Percentiles rank a stretch among this genome's conserved stretches.
These are phyloP conservation scores for Ectemnius cavifrons DNA, from an alignment of 2,888 invertebrate genomes.

Conservation along the genomic window DNA sequence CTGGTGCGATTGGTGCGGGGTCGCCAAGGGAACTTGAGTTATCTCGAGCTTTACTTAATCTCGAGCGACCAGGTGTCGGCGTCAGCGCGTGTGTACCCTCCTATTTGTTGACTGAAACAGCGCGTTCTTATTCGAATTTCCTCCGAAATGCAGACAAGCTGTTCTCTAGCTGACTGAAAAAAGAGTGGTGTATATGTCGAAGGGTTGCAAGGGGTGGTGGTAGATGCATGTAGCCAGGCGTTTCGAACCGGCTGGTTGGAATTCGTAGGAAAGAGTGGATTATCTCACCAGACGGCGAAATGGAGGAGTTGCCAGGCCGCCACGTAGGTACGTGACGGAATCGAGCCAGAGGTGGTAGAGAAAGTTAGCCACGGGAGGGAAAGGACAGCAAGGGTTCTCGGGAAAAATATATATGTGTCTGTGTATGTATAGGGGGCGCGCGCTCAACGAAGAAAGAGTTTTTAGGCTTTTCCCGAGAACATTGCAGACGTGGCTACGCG, in stretches of 20 bases:
- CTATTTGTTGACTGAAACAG: too few relatives aligned
- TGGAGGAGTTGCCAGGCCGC: conserved; percentile 67
- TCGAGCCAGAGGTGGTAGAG: conserved; percentile 42
- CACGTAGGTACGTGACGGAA: conserved; percentile 39
- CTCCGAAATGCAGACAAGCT: not conserved
- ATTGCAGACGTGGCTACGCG: conserved; percentile 59
- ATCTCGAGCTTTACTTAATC: too few relatives aligned
- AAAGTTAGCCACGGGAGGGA: conserved; percentile 17
- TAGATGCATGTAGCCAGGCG: conserved; percentile 7
- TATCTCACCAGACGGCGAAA: conserved; percentile 72
- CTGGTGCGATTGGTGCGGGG: too few relatives aligned
- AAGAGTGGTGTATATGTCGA: not conserved
- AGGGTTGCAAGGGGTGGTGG: too few relatives aligned
- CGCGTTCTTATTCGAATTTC: too few relatives aligned
- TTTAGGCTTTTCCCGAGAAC: conserved; percentile 45
- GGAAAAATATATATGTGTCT: conserved; percentile 3
- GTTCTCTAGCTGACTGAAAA: too few relatives aligned
- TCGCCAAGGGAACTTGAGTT: too few relatives aligned
- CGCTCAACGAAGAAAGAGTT: conserved; percentile 28
- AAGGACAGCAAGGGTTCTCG: not conserved
- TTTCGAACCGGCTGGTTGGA: conserved; percentile 28
- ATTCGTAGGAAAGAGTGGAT: conserved; percentile 62
- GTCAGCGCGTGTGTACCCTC: too few relatives aligned
- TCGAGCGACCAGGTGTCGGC: too few relatives aligned
- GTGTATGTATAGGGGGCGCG: conserved; percentile 13